Evolutionary conservation across 2,888 invertebrate genomes (phyloP).

Genomic region (Andrena praecox): DNA sequence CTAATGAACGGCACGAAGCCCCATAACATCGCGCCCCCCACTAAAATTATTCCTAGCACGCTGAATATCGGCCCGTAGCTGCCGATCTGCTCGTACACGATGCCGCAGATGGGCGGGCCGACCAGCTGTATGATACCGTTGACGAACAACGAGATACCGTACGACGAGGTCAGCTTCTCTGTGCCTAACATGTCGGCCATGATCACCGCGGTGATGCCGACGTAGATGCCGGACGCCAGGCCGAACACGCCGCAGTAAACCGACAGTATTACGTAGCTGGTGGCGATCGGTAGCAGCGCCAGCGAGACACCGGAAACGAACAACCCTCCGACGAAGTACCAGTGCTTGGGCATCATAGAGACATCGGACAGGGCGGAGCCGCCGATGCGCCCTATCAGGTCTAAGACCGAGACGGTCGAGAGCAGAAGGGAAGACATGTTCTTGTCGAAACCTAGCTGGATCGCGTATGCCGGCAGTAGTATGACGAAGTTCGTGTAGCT

Average conservation of each 20-base stretch:
- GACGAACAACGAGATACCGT: slow-evolving; percentile 94
- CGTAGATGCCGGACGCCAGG: slow-evolving; percentile 93
- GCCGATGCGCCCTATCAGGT: slow-evolving; percentile 93
- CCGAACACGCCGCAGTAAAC: slow-evolving; percentile 92
- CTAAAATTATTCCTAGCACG: slow-evolving; percentile 90
- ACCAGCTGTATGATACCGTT: slow-evolving; percentile 93
- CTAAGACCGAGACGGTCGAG: slow-evolving; percentile 92
- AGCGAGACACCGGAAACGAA: slow-evolving; percentile 92
- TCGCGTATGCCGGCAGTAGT: slow-evolving; percentile 91
- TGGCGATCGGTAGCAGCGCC: slow-evolving; percentile 89
- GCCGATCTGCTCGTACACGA: slow-evolving; percentile 88
- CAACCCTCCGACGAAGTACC: slow-evolving; percentile 93
- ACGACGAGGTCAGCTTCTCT: slow-evolving; percentile 93
- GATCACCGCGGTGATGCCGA: slow-evolving; percentile 94
- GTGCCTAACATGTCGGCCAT: slow-evolving; percentile 95
- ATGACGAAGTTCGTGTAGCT: slow-evolving; percentile 95
- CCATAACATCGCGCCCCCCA: slow-evolving; percentile 92
- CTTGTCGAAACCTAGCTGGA: slow-evolving; percentile 90
- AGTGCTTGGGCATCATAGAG: slow-evolving; percentile 91
- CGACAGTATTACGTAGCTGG: slow-evolving; percentile 88
- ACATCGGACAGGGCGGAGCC: slow-evolving; percentile 94
- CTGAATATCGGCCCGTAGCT: slow-evolving; percentile 91
- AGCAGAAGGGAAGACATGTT: slow-evolving; percentile 90
- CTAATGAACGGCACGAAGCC: slow-evolving; percentile 90
- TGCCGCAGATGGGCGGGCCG: slow-evolving; percentile 94